Evolutionary conservation across 2,797 vertebrate species (phyloP).

Genomic region (Cephalopachus bancanus): DNA sequence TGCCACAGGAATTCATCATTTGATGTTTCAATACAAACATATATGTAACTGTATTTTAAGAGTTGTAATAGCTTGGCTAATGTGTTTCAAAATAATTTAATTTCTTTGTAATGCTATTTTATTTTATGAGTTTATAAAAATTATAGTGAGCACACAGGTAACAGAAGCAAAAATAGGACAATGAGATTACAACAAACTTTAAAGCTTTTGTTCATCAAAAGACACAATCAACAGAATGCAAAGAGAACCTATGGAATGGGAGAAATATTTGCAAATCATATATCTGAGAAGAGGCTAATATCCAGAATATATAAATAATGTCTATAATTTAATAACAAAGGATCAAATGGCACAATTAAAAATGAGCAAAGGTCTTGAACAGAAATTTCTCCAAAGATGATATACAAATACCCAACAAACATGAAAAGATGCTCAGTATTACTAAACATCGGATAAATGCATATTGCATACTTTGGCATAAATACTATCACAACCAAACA

Average conservation of each 20-base stretch:
- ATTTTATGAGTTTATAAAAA: slow-evolving; percentile 17
- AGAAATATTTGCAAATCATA: not conserved
- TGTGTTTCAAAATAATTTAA: not conserved
- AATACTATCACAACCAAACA: not conserved
- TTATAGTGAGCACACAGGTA: not conserved
- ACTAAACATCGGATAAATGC: not conserved
- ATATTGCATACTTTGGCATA: not conserved
- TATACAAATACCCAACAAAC: not conserved
- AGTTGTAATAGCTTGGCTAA: not conserved
- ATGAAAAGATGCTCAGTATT: not conserved
- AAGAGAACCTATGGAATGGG: not conserved
- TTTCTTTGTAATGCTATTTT: not conserved
- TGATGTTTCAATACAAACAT: not conserved
- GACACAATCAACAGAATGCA: not conserved
- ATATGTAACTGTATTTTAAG: not conserved
- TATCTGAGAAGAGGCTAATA: not conserved
- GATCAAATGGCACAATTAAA: not conserved
- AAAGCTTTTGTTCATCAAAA: not conserved
- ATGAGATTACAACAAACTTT: not conserved
- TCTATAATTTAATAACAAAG: not conserved
- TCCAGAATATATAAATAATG: not conserved
- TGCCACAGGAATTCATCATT: not conserved
- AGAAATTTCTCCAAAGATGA: not conserved
- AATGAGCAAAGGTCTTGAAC: not conserved
- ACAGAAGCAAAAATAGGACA: not conserved